Conservation (phyloP, 1,140 invertebrate species). For the Macrotrachela quadricornifera region DNA sequence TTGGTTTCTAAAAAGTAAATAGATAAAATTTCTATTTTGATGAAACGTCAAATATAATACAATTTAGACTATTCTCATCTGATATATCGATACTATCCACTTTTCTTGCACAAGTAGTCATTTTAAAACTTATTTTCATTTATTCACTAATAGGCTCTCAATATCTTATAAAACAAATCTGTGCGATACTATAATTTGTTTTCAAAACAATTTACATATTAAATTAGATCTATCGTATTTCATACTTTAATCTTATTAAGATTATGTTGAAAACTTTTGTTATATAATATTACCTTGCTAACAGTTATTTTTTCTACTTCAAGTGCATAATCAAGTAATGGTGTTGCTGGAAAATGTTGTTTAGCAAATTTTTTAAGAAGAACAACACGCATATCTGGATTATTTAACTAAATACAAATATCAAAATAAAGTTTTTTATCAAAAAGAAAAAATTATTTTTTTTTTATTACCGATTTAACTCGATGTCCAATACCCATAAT, state of each 20-base stretch:
- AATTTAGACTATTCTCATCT: neutral
- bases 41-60: neutral
- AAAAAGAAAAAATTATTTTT: too few species aligned
- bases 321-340: slow-evolving; percentile 74
- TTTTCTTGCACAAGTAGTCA: too few species aligned
- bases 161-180: too few species aligned
- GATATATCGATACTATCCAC: too few species aligned
- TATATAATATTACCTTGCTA: slow-evolving; percentile 43
- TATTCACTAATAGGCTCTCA: too few species aligned
- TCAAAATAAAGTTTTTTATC: slow-evolving; percentile 2
- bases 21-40: neutral
- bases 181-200: too few species aligned
- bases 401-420: slow-evolving; percentile 52
- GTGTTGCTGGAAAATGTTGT: slow-evolving; percentile 72
- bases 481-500: slow-evolving; percentile 98
- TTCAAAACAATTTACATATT: too few species aligned
- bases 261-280: neutral
- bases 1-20: slow-evolving; percentile 51
- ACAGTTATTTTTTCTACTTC: slow-evolving; percentile 98
- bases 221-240: too few species aligned
- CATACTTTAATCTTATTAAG: neutral
- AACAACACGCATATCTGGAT: slow-evolving; percentile 87
- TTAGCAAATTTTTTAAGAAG: slow-evolving; percentile 87
- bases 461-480: slow-evolving; percentile 59
- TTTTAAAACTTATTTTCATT: too few species aligned